Evolutionary conservation across 1,140 invertebrate species (phyloP), one percentile per base, ranked within the genome.

Genomic region (Lutraria rhynchaena): DNA sequence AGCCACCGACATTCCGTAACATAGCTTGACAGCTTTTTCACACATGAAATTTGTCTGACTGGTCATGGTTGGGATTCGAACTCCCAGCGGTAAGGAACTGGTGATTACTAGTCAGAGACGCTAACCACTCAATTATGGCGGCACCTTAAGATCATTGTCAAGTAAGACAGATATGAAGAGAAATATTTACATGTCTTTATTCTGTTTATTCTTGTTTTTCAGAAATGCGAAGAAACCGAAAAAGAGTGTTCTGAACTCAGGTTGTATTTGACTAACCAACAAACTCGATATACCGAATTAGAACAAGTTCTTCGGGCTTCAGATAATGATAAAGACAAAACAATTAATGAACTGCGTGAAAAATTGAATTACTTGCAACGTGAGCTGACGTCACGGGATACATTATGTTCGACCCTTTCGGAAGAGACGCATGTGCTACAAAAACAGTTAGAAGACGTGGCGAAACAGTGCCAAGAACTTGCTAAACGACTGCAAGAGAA

Each of bases 271-370:
- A 71, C n/a, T 35, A 55, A 53, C 11, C 71, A 57, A 41, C 76
- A 80, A 67, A 31, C 76, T 19, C 46, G 53, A 11, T 41, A 69
- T 0, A 46, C 51, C 11, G 63, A 69, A 24, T 41, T 81, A 13
- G 65, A 81, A 33, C 24, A 49, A 19, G 58, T 73, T 27, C 60
- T 81, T 27, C 51, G 46, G 22, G 60, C 78, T 3, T 81, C 78
- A 19, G 78, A 71, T 27, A 73, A 65, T 57, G 70, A 81, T 7
- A 81, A 81, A 61, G 67, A 73, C 29, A 58, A 46, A 73, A 74
- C 78, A 24, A 81, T 81, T 27, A 81, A 51, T 53, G 51, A 73
- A 31, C 58, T 81, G 22, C 57, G 69, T 22, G 44, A 74, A 24
- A 33, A 73, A 46, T 15, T 81, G 1, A 46, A 41, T 17, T 27